Conservation (phyloP, 2,888 invertebrate genomes). For the Agrotis clavis region DNA sequence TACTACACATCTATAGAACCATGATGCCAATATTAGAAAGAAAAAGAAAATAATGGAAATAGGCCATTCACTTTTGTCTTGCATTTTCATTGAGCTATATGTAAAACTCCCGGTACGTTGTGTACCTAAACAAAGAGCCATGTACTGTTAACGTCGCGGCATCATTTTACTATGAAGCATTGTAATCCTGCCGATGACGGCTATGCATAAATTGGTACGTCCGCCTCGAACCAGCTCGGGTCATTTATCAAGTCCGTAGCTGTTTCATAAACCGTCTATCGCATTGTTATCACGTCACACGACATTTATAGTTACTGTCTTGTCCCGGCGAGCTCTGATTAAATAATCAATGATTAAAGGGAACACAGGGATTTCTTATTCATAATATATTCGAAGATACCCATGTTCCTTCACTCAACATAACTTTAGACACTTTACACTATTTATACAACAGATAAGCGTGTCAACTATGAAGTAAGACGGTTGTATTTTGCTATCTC, state of each 20-base stretch:
- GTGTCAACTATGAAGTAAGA: slow-evolving; percentile 61
- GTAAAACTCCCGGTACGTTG: slow-evolving; percentile 15
- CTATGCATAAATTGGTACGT: slow-evolving; percentile 81
- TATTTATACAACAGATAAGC: slow-evolving; percentile 71
- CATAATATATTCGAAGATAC: slow-evolving; percentile 64
- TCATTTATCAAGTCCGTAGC: slow-evolving; percentile 83
- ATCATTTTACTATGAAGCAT: slow-evolving; percentile 65
- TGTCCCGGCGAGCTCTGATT: slow-evolving; percentile 74
- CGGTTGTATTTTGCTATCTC: slow-evolving; percentile 65
- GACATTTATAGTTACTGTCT: slow-evolving; percentile 85
- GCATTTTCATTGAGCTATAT: neutral
- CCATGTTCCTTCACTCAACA: slow-evolving; percentile 62
- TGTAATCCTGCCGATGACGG: slow-evolving; percentile 81
- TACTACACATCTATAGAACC: too few relatives aligned
- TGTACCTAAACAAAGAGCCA: slow-evolving; percentile 32
- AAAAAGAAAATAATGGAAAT: neutral
- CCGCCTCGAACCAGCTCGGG: slow-evolving; percentile 73
- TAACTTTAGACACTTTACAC: slow-evolving; percentile 65
- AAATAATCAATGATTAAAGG: slow-evolving; percentile 78
- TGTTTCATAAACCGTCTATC: slow-evolving; percentile 86
- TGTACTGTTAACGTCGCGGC: slow-evolving; percentile 42
- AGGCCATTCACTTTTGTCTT: neutral
- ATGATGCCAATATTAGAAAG: neutral
- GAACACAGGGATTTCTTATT: slow-evolving; percentile 68
- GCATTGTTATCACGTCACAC: slow-evolving; percentile 84